These are phyloP conservation scores for Tetramorium simillimum DNA, from an alignment of 1,140 invertebrate species.

Conservation along the genomic window DNA sequence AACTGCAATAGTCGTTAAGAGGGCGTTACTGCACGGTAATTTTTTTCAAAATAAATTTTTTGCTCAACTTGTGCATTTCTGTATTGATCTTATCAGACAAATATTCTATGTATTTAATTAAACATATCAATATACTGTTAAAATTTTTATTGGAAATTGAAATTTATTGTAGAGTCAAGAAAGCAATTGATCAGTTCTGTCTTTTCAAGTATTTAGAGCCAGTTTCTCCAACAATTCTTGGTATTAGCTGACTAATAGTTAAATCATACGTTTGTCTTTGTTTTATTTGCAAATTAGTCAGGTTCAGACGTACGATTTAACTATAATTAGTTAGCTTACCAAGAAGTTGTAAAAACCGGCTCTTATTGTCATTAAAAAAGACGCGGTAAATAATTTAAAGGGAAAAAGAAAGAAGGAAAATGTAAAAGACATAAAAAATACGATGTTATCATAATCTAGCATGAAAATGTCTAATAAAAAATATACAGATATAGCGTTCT, in stretches of 20 bases:
- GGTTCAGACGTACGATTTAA: too few species aligned
- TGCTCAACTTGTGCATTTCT: not conserved
- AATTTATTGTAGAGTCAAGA: not conserved
- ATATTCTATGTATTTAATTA: not conserved
- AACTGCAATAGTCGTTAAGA: not conserved
- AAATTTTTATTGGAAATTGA: not conserved
- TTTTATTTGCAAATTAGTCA: too few species aligned
- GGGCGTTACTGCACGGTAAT: not conserved
- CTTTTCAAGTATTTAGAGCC: not conserved
- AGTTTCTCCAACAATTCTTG: too few species aligned
- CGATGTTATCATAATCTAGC: not conserved
- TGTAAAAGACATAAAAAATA: not conserved
- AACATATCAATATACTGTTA: not conserved
- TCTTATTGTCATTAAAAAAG: not conserved
- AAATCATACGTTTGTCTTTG: too few species aligned
- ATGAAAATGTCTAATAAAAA: not conserved
- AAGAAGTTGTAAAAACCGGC: too few species aligned
- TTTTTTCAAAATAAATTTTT: not conserved
- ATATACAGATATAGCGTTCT: not conserved
- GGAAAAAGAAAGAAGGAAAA: not conserved
- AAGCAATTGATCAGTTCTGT: not conserved
- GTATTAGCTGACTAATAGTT: too few species aligned
- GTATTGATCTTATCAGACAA: not conserved
- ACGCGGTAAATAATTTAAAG: not conserved
- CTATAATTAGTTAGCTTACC: too few species aligned